Evolutionary conservation across 2,888 invertebrate genomes (phyloP), one percentile per base, ranked within the genome.

Genomic region (Galeruca laticollis): DNA sequence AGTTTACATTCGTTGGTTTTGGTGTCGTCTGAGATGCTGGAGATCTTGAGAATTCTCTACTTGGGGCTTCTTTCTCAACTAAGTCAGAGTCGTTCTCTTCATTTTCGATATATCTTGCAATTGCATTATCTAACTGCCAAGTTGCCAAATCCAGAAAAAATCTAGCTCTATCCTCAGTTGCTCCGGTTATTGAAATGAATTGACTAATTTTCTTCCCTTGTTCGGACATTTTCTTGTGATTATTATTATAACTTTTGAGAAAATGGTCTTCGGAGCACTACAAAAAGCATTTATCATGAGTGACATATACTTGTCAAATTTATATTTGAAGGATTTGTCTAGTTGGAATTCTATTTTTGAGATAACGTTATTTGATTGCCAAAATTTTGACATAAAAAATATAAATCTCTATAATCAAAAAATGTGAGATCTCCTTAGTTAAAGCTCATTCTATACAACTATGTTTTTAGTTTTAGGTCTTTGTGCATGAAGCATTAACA

Each of bases 81-180:
- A 78, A 83, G 85, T 83, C 78, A 83, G 43, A 43, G n/a, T 90
- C 90, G 2, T 78, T 77, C 18, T 89, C 90, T 66, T 91, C 91
- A 79, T 91, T 90, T 80, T 93, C 93, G 81, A 92, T 94, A 83
- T 94, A 96, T 83, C 93, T 92, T 15, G 93, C 92, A 76, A 96
- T 85, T 0, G 96, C 95, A 88, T 97, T 97, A 88, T 96, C 94
- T 77, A 97, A 88, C 84, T 94, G 91, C 95, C 97, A 96, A 83
- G 92, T 93, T 60, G 96, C 90, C 51, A 95, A 94, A 84, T 96
- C 95, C 81, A 98, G 88, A 86, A 92, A 97, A 88, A 97, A 97
- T 86, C 89, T 90, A 69, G 97, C 96, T 81, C 95, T 90, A 76
- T 92, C 92, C 75, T 90, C 89, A 81, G 94, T 93, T 15, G 92